Evolutionary conservation across 2,113 vertebrate species (phyloP), one percentile per base, ranked within the genome.

Genomic region (Actinemys pallida): DNA sequence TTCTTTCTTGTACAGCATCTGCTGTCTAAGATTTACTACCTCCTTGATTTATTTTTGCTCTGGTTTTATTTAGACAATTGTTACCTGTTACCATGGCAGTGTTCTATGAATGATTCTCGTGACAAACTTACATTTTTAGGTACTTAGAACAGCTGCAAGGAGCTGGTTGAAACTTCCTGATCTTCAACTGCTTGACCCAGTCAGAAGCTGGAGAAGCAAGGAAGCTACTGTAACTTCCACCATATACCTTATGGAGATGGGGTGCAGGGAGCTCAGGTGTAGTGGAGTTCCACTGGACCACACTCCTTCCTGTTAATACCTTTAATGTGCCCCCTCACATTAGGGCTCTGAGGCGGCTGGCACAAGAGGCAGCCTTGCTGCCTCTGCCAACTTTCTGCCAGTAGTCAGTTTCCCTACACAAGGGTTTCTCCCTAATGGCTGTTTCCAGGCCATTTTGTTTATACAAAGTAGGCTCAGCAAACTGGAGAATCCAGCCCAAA

Each of bases 401-500:
- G n/a, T 50, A 69, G 25, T 24, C 49, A 27, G 35, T 52, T 53
- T n/a, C 49, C 27, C 24, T 53, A 35, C 27, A 29, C 8, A 42
- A 39, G 49, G 9, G 52, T 27, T 85, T 72, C 27, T 72, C 35
- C n/a, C 50, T 35, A 72, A 24, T 53, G 50, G 53, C 57, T 85
- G 57, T 31, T 94, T 86, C 92, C 92, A 88, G 39, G 53, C 20
- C 76, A 53, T 79, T 39, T 95, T 81, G 52, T 35, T 94, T 72
- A 79, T 2, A n/a, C 57, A 88, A 95, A 78, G 78, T 52, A 54
- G 80, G 57, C 81, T 54, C 83, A 84, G 53, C 59, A 95, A 92
- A 93, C 49, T 57, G 39, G 80, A 89, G 81, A 84, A 83, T 82
- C 89, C 69, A 80, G 20, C 65, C 31, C 31, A 84, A 45, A 96